Base-by-base conservation (phyloP, 2,797 vertebrate species). In the Amazonetta brasiliensis region DNA sequence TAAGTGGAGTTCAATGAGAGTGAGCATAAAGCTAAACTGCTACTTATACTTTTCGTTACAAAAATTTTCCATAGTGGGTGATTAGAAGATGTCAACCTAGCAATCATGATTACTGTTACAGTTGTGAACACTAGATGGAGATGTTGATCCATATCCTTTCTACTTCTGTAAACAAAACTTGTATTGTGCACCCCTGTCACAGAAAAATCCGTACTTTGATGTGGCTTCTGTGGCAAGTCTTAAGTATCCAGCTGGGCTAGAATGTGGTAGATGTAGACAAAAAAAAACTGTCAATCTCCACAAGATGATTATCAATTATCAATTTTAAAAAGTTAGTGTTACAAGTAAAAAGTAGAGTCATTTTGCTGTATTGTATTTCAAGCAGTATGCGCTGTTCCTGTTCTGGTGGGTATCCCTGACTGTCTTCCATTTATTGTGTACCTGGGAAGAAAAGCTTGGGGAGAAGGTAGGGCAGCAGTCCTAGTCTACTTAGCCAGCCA, bases 171-270 rank as follows among this genome's bases (percentile, higher is more conserved):
- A 64, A 31, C 21, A n/a, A 22, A 19, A 16, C 18, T 20, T 25
- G 1, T 5, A 5, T 6, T 54, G 1, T 0, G 1, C 23, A 2
- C 7, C 3, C 19, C 15, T 8, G 7, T 22, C 59, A 15, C 21
- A 31, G 35, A 48, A 41, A 55, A 55, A 44, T 30, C 5, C 7
- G 12, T 30, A 23, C 66, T 83, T 85, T 22, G 11, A 0, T 56
- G 25, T 41, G 66, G 19, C 52, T 60, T 77, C 39, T 55, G n/a
- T 31, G 71, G 48, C 39, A 48, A 26, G 33, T 21, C 26, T 15
- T 25, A 74, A 26, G 11, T 14, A 22, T 56, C 25, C 31, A 25
- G 13, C 1, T 17, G 26, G 23, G 20, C 7, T 66, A 59, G 59
- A 66, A 54, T 2, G 17, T 25, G 37, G 23, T 48, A 33, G 26